Evolutionary conservation across 1,140 invertebrate genomes (phyloP).

Genomic region (Nomia melanderi): DNA sequence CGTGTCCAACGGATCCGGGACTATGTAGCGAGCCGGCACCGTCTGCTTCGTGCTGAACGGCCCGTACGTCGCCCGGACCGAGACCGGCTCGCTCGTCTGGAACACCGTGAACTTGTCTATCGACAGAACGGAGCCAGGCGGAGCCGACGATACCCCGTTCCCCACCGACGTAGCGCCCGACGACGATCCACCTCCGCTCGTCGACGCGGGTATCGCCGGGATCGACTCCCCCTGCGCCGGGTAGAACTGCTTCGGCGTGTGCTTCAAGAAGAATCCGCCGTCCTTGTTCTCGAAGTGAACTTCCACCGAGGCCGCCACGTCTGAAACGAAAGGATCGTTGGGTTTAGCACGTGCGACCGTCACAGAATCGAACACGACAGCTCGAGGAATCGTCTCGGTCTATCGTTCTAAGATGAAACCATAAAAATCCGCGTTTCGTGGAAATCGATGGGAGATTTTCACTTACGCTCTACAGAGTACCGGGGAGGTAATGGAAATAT

Average conservation of each 20-base stretch:
- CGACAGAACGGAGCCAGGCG: constrained; percentile 84
- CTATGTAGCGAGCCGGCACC: constrained; percentile 93
- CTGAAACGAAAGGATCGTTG: constrained; percentile 63
- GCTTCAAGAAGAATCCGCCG: constrained; percentile 93
- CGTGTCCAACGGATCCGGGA: constrained; percentile 88
- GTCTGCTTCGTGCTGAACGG: constrained; percentile 96
- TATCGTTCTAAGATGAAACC: no score
- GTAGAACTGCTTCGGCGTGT: constrained; percentile 85
- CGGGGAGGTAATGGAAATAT: no score
- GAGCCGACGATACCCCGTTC: constrained; percentile 73
- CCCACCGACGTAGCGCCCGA: constrained; percentile 43
- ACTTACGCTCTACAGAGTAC: no score
- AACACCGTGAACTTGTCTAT: constrained; percentile 93
- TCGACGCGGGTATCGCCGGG: constrained; percentile 63
- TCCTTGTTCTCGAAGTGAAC: constrained; percentile 95
- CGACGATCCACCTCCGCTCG: constrained; percentile 19
- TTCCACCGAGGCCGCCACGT: constrained; percentile 84
- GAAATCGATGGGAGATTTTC: no score
- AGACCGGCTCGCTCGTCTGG: constrained; percentile 92
- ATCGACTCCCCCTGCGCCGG: constrained; percentile 74
- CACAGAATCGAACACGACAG: no score
- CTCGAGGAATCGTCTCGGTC: no score
- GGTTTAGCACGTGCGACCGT: neutral
- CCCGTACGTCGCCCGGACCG: constrained; percentile 93
- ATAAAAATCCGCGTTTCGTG: no score